phyloP scores from a whole-genome alignment of 2,888 invertebrate species.

The Caenorhabditis imperialis region DNA sequence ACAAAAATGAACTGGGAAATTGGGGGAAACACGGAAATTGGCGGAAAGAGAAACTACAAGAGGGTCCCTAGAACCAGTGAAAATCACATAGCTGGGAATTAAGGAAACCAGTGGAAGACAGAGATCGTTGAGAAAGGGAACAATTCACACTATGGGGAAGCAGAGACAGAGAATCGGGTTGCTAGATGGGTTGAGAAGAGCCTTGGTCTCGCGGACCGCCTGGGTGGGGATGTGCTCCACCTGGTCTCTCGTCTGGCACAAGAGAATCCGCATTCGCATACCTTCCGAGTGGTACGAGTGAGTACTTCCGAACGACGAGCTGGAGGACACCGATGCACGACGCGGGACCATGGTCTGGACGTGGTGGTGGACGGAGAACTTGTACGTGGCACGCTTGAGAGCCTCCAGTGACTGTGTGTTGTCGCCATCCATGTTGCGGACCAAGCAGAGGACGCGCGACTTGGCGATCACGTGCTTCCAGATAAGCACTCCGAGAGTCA shows the following conservation, averaged over 20 bases:
- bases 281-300: slow-evolving; percentile 53
- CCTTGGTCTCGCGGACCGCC: slow-evolving; percentile 71
- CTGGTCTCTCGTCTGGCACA: slow-evolving; percentile 70
- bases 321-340: slow-evolving; percentile 48
- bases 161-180: slow-evolving; percentile 75
- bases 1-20: background rate
- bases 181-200: slow-evolving; percentile 68
- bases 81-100: slow-evolving; percentile 24
- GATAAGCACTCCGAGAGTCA: slow-evolving; percentile 72
- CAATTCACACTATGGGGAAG: slow-evolving; percentile 59
- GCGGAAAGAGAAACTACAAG: slow-evolving; percentile 7
- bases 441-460: slow-evolving; percentile 69
- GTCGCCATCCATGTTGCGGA: slow-evolving; percentile 58
- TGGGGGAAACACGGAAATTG: background rate
- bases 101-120: slow-evolving; percentile 17
- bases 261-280: slow-evolving; percentile 71
- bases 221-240: slow-evolving; percentile 67
- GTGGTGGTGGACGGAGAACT: slow-evolving; percentile 72
- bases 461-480: slow-evolving; percentile 70
- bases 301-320: slow-evolving; percentile 44
- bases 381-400: slow-evolving; percentile 71
- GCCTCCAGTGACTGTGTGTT: slow-evolving; percentile 67
- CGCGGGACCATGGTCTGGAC: slow-evolving; percentile 63
- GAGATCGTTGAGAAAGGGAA: slow-evolving; percentile 5
- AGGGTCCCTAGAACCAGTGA: slow-evolving; percentile 23